Conservation (phyloP, 2,113 vertebrate species). For the Neotragus moschatus region DNA sequence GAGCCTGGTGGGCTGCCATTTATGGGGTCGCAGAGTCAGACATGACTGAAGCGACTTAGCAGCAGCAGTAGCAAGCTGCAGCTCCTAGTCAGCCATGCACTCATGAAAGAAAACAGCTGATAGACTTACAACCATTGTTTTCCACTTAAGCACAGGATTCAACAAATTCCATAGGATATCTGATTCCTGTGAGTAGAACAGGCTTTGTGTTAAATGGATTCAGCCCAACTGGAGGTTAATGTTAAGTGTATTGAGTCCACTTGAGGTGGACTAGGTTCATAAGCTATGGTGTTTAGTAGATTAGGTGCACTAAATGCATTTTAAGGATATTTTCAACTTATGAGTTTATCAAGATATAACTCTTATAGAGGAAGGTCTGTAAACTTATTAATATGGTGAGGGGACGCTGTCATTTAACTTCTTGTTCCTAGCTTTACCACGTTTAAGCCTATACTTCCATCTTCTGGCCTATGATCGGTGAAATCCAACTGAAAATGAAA, state of each 20-base stretch:
- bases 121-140: not conserved
- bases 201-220: not conserved
- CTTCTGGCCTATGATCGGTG: not conserved
- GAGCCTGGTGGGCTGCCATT: too few species aligned
- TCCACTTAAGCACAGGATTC: not conserved
- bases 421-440: not conserved
- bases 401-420: not conserved
- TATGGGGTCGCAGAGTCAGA: too few species aligned
- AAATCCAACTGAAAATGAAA: slow-evolving; percentile 2
- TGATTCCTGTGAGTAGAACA: not conserved
- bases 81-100: not conserved
- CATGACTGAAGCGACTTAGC: too few species aligned
- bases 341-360: not conserved
- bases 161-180: not conserved
- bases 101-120: not conserved
- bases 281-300: not conserved
- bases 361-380: not conserved
- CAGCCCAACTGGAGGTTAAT: not conserved
- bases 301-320: not conserved
- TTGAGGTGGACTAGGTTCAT: not conserved
- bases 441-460: not conserved
- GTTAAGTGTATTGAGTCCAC: not conserved
- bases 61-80: not conserved
- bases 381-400: not conserved
- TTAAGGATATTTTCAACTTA: not conserved